Evolutionary conservation across 2,113 vertebrate species (phyloP), one percentile per base, ranked within the genome.

Genomic region (Corvus moneduloides): DNA sequence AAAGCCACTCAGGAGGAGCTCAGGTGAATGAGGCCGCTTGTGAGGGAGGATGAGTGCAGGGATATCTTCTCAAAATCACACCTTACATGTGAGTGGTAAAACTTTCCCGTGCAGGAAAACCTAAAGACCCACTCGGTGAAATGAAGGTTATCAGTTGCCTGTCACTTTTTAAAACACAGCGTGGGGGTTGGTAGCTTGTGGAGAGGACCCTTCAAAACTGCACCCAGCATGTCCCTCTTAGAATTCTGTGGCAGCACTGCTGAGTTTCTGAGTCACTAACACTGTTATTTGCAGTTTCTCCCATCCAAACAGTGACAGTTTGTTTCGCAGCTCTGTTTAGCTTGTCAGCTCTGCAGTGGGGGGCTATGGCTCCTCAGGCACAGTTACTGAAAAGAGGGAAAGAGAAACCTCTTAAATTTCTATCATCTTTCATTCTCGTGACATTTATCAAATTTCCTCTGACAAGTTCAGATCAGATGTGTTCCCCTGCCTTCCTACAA

Each of bases 391-490:
- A 84, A 93, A 90, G 52, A 91, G 39, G 67, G 66, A 81, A 72
- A 41, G 64, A 63, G 68, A 94, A 89, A 73, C 28, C 77, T 95
- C 55, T 78, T 94, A 98, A 95, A 96, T 96, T 97, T 97, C 94
- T 94, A 63, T 87, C 20, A 0, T 95, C 83, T 96, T 97, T 95
- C 46, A 63, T 91, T 96, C 79, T 80, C 33, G 18, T 97, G 96
- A 91, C 95, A 96, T 95, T 94, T 96, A 95, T 91, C 94, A 95
- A 68, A 91, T 95, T 93, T 96, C 49, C 28, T 96, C 61, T 98
- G 97, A 97, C 96, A 97, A 13, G 28, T 84, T 92, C 64, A 94
- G 59, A 67, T 73, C 48, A 84, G 37, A 62, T 0, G 12, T 81
- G 76, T 37, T 84, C 54, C 82, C 83, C 52, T 86, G 46, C 58